A percentile compares a stretch with the other conserved stretches of the same genome.
Conservation (phyloP, 2,888 invertebrate species). For the Pteria penguin region DNA sequence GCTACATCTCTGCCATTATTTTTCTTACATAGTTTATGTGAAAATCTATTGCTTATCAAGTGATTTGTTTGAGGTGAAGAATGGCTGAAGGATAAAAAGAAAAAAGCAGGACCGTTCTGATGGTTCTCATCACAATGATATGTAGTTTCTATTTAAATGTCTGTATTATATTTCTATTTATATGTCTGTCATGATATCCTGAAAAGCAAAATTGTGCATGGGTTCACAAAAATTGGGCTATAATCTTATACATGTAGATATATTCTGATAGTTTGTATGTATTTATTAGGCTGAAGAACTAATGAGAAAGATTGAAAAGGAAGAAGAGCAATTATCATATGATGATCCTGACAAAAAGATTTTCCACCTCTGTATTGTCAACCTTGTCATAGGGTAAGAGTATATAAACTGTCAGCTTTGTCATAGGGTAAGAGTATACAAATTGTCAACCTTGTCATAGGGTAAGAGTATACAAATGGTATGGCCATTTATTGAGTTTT, state of each 20-base stretch:
- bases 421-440: constrained; percentile 88
- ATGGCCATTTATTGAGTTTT: constrained; percentile 98
- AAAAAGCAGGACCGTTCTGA: too few relatives aligned
- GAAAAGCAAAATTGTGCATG: too few relatives aligned
- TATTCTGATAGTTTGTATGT: not conserved
- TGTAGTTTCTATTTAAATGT: too few relatives aligned
- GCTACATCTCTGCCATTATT: too few relatives aligned
- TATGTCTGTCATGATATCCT: too few relatives aligned
- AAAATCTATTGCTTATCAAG: too few relatives aligned
- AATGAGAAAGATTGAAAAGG: constrained; percentile 99
- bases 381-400: constrained; percentile 94
- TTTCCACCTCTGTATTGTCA: constrained; percentile 98
- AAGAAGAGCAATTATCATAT: constrained; percentile 95
- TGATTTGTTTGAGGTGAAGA: too few relatives aligned
- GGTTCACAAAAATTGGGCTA: too few relatives aligned
- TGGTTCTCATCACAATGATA: too few relatives aligned
- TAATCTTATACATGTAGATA: not conserved
- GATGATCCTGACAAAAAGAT: constrained; percentile 96
- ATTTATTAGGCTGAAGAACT: constrained; percentile 90
- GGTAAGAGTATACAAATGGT: constrained; percentile 88
- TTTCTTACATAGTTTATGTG: too few relatives aligned
- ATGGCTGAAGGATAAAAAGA: too few relatives aligned
- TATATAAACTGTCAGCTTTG: constrained; percentile 93
- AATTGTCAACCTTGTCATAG: constrained; percentile 99
- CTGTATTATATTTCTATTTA: too few relatives aligned